These are phyloP conservation scores for Harpagifer antarcticus DNA, from an alignment of 2,797 vertebrate genomes.

Conservation along the genomic window DNA sequence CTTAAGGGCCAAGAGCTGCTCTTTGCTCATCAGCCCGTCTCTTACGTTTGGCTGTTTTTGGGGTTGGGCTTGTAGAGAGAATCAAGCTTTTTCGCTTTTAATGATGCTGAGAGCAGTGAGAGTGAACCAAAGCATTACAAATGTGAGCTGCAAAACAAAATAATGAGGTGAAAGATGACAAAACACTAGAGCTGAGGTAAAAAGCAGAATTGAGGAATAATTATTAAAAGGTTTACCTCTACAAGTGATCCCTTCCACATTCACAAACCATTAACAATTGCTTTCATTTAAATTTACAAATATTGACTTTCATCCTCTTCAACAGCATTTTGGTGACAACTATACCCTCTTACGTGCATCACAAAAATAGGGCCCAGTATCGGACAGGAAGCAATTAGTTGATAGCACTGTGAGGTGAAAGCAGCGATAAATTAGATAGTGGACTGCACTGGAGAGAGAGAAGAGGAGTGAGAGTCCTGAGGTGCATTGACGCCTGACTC, in stretches of 20 bases:
- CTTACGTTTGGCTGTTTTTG: background rate
- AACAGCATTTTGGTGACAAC: background rate
- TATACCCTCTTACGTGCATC: background rate
- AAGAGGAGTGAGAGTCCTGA: slow-evolving; percentile 8
- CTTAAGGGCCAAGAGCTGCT: background rate
- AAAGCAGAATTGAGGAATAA: background rate
- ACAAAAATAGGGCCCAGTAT: background rate
- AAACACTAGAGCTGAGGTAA: background rate
- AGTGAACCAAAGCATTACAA: background rate
- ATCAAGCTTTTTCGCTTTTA: background rate
- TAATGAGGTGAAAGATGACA: background rate
- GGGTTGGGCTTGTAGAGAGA: background rate
- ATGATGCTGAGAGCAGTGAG: background rate
- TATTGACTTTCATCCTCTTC: background rate
- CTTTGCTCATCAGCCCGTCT: background rate
- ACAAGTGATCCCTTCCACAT: background rate
- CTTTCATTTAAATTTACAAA: background rate
- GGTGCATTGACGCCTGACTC: slow-evolving; percentile 57
- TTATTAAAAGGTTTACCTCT: background rate
- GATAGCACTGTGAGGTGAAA: slow-evolving; percentile 18
- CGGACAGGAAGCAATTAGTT: slow-evolving; percentile 8
- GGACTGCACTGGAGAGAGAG: slow-evolving; percentile 16
- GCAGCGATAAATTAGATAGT: background rate
- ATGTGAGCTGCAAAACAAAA: background rate
- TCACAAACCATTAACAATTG: background rate